Evolutionary conservation across 1,140 invertebrate genomes (phyloP).

Genomic region (Argopecten irradians): DNA sequence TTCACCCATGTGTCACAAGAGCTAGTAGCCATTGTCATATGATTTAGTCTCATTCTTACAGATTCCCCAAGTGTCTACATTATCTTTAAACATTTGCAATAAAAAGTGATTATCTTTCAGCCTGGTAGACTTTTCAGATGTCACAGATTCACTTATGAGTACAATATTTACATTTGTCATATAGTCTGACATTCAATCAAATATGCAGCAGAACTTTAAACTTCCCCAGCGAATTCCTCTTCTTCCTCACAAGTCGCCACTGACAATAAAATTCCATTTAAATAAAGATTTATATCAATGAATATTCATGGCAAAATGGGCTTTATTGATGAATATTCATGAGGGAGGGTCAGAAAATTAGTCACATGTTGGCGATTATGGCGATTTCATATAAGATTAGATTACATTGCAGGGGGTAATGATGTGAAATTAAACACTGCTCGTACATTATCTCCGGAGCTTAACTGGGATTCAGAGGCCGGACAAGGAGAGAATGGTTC

Average conservation of each 20-base stretch:
- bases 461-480: background rate
- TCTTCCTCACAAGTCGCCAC: background rate
- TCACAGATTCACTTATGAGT: background rate
- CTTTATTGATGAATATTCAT: background rate
- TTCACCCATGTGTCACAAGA: no score
- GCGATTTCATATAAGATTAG: background rate
- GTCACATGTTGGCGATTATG: background rate
- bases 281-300: background rate
- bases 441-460: conserved; percentile 1
- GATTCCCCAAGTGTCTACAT: no score
- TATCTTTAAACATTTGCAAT: background rate
- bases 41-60: no score
- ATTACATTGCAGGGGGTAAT: background rate
- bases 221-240: background rate
- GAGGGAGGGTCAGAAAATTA: background rate
- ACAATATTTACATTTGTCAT: background rate
- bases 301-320: background rate
- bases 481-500: background rate
- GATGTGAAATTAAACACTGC: background rate
- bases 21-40: no score
- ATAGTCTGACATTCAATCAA: background rate
- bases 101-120: background rate
- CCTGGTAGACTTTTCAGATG: background rate
- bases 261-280: background rate
- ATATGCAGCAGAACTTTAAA: background rate